These are phyloP conservation scores for Datnioides undecimradiatus DNA, from an alignment of 2,113 vertebrate species.

Conservation along the genomic window DNA sequence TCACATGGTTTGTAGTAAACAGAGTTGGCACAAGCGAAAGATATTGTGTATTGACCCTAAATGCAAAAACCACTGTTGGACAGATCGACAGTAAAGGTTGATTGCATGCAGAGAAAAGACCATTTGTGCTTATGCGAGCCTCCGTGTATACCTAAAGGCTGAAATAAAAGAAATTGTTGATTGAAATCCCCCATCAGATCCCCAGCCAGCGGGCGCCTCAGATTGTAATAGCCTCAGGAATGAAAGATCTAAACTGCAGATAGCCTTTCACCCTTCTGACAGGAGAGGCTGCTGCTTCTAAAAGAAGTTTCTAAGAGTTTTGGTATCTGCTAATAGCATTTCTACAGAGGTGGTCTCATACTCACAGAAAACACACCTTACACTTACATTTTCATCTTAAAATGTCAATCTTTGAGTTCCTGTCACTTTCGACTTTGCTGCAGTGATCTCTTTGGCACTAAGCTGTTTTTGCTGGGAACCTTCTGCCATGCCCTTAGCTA, in stretches of 20 bases:
- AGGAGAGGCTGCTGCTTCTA: not conserved
- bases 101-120: not conserved
- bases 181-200: conserved; percentile 33
- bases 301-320: not conserved
- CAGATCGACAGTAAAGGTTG: not conserved
- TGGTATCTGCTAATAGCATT: conserved; percentile 2
- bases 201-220: not conserved
- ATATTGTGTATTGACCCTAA: not conserved
- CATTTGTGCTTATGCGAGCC: not conserved
- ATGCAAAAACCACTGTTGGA: not conserved
- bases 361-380: not conserved
- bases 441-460: not conserved
- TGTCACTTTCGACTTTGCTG: not conserved
- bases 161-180: conserved; percentile 18
- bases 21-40: not conserved
- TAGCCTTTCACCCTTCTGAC: not conserved
- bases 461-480: not conserved
- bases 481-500: not conserved
- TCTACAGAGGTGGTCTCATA: conserved; percentile 8
- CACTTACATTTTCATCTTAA: not conserved
- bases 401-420: not conserved
- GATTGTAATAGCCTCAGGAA: conserved; percentile 27
- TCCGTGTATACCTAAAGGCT: conserved; percentile 1
- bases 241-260: conserved; percentile 44
- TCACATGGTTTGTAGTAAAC: not conserved